These are phyloP conservation scores for Syrmaticus mikado DNA, from an alignment of 2,113 vertebrate species.

Conservation along the genomic window DNA sequence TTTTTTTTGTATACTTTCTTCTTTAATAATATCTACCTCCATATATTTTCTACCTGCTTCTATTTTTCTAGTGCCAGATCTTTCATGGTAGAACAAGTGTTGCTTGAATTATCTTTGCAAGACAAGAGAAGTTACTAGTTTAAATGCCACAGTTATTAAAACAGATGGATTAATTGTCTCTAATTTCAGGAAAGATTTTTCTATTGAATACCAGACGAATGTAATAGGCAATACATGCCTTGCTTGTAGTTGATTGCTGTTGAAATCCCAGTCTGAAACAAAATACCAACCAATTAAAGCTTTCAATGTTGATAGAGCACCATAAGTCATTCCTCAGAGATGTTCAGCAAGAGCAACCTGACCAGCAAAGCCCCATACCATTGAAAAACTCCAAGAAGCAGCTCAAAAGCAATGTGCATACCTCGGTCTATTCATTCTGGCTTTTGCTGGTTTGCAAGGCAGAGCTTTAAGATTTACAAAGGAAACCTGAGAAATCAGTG, in stretches of 20 bases:
- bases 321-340: neutral
- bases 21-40: slow-evolving; percentile 10
- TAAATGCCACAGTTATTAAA: slow-evolving; percentile 61
- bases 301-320: neutral
- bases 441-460: neutral
- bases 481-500: neutral
- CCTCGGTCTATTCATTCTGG: neutral
- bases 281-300: slow-evolving; percentile 20
- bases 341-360: neutral
- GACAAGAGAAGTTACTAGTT: slow-evolving; percentile 58
- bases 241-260: neutral
- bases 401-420: neutral
- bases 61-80: neutral
- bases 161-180: slow-evolving; percentile 58
- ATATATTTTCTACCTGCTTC: slow-evolving; percentile 1
- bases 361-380: neutral
- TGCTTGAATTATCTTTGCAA: slow-evolving; percentile 56
- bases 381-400: neutral
- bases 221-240: neutral
- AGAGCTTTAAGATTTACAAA: slow-evolving; percentile 3
- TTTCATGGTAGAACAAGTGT: neutral
- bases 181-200: slow-evolving; percentile 26
- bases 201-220: neutral
- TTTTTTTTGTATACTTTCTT: slow-evolving; percentile 9
- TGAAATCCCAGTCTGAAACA: slow-evolving; percentile 36